Percentiles rank a stretch among this genome's conserved stretches.
These are phyloP conservation scores for Tiphia femorata DNA, from an alignment of 2,888 invertebrate species.

Conservation along the genomic window DNA sequence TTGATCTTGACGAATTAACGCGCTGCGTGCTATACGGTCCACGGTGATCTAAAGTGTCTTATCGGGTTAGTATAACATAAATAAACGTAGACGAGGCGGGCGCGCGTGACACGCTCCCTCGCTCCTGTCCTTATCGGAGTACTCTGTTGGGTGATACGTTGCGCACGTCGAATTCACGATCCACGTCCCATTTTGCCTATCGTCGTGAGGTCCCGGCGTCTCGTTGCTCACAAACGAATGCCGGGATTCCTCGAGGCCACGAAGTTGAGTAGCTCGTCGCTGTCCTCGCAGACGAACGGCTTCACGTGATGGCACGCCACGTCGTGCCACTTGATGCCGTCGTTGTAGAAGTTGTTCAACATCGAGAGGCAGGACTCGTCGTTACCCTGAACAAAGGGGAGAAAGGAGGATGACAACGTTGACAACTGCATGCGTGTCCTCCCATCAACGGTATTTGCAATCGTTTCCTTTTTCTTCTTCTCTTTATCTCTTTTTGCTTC, in stretches of 20 bases:
- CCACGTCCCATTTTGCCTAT: neutral
- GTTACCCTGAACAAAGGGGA: too few relatives aligned
- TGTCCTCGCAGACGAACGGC: conserved; percentile 92
- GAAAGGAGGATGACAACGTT: too few relatives aligned
- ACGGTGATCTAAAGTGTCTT: neutral
- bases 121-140: neutral
- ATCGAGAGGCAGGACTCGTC: conserved; percentile 92
- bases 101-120: neutral
- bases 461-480: neutral
- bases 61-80: conserved; percentile 11
- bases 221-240: conserved; percentile 77
- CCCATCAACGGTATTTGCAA: neutral
- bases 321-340: conserved; percentile 91
- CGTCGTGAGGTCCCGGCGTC: neutral
- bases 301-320: conserved; percentile 92
- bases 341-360: conserved; percentile 92
- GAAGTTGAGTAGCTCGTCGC: conserved; percentile 90
- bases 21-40: neutral
- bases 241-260: conserved; percentile 90
- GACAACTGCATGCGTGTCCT: too few relatives aligned
- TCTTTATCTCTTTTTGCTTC: neutral
- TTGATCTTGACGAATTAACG: neutral
- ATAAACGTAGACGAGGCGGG: conserved; percentile 8
- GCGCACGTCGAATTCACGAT: neutral
- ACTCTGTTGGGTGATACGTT: neutral